Percentiles rank a stretch among this genome's conserved stretches.
Evolutionary conservation across 2,797 vertebrate genomes (phyloP).

Genomic region (Triplophysa yarkandensis): DNA sequence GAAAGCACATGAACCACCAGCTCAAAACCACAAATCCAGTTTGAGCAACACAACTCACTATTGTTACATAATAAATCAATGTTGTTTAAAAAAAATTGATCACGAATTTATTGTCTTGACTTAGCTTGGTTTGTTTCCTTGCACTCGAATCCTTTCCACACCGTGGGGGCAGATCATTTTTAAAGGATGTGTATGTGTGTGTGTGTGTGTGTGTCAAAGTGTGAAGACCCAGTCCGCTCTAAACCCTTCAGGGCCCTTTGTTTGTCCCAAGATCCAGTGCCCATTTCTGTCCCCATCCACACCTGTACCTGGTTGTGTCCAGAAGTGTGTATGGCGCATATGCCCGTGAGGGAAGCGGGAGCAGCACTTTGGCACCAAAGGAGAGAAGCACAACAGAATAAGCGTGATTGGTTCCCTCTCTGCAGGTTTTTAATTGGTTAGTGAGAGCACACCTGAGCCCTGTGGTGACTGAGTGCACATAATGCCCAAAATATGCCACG

Average conservation of each 20-base stretch:
- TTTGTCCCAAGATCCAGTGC: slow-evolving; percentile 28
- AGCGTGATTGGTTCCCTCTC: slow-evolving; percentile 41
- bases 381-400: slow-evolving; percentile 26
- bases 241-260: slow-evolving; percentile 26
- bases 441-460: slow-evolving; percentile 58
- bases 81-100: neutral
- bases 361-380: slow-evolving; percentile 29
- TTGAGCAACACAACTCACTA: neutral
- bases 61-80: neutral
- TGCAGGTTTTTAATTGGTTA: slow-evolving; percentile 57
- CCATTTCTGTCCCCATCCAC: slow-evolving; percentile 20
- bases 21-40: neutral
- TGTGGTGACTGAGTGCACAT: slow-evolving; percentile 54
- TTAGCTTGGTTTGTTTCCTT: neutral
- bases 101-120: neutral
- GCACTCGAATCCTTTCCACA: neutral
- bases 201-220: slow-evolving; percentile 25
- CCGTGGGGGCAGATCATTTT: slow-evolving; percentile 17
- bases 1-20: no score
- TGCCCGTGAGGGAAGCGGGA: slow-evolving; percentile 28
- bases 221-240: slow-evolving; percentile 20
- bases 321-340: slow-evolving; percentile 6
- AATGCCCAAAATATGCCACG: slow-evolving; percentile 66
- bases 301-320: slow-evolving; percentile 19
- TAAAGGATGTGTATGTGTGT: slow-evolving; percentile 15